phyloP scores from a whole-genome alignment of 1,140 invertebrate genomes.

The Euglossa dilemma region DNA sequence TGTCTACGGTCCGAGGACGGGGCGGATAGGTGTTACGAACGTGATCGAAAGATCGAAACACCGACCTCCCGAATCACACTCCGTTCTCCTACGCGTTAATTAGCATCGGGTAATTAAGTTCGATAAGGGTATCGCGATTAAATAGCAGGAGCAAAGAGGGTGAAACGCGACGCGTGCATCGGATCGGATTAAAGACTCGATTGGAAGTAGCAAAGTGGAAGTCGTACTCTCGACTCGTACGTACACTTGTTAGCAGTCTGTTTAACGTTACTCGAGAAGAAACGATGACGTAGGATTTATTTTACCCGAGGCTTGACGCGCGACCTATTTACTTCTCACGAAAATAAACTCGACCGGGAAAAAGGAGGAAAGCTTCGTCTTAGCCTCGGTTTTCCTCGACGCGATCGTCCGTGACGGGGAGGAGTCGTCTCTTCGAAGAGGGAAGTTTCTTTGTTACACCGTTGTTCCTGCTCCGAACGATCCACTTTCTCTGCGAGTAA shows the following conservation, averaged over 20 bases:
- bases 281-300: slow-evolving; percentile 30
- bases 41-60: too few species aligned
- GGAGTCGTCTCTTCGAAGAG: too few species aligned
- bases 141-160: not conserved
- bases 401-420: not conserved
- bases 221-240: not conserved
- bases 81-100: not conserved
- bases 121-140: slow-evolving; percentile 1
- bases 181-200: too few species aligned
- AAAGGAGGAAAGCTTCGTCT: slow-evolving; percentile 32
- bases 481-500: not conserved
- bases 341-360: slow-evolving; percentile 10
- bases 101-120: slow-evolving; percentile 5
- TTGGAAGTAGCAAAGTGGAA: not conserved
- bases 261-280: slow-evolving; percentile 1
- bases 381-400: not conserved
- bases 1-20: not conserved
- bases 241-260: not conserved
- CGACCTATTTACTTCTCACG: slow-evolving; percentile 8
- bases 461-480: not conserved
- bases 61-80: not conserved
- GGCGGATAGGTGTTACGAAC: too few species aligned
- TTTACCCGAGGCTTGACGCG: not conserved
- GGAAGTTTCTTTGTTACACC: not conserved
- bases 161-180: not conserved